A percentile compares a stretch with the other conserved stretches of the same genome.
Conservation (phyloP, 2,888 invertebrate genomes). For the Conistra vaccinii region DNA sequence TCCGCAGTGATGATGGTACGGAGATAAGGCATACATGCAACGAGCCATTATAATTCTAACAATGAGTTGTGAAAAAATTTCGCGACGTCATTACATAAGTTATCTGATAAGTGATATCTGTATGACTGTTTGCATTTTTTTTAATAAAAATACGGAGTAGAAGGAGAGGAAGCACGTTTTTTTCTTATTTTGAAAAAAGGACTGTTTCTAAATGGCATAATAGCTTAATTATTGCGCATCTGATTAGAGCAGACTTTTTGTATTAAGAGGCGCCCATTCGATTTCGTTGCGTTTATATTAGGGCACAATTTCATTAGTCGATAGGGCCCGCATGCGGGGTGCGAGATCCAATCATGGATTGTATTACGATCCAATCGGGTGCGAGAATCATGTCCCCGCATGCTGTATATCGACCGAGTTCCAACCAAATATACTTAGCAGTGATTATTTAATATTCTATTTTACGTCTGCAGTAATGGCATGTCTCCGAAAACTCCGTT, state of each 20-base stretch:
- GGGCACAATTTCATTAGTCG: too few species aligned
- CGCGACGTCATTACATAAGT: constrained; percentile 5
- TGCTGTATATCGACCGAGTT: too few species aligned
- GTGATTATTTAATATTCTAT: neutral
- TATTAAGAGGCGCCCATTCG: neutral
- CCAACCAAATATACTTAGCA: neutral
- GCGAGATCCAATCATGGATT: too few species aligned
- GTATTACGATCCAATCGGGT: too few species aligned
- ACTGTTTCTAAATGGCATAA: neutral
- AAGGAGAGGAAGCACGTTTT: neutral
- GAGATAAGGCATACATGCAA: constrained; percentile 41
- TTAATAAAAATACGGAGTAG: neutral
- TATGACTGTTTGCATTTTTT: neutral
- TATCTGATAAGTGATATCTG: neutral
- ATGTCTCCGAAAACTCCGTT: neutral
- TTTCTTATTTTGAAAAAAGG: neutral
- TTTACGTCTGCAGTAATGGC: neutral
- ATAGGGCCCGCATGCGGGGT: too few species aligned
- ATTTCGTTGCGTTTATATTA: neutral
- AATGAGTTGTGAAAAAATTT: constrained; percentile 9
- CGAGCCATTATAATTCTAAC: constrained; percentile 22
- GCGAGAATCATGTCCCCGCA: too few species aligned
- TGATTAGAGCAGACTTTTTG: neutral
- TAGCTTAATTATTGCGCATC: neutral
- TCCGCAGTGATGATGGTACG: constrained; percentile 12